Conservation (phyloP, 1,140 invertebrate species). For the Zaprionus gabonicus region DNA sequence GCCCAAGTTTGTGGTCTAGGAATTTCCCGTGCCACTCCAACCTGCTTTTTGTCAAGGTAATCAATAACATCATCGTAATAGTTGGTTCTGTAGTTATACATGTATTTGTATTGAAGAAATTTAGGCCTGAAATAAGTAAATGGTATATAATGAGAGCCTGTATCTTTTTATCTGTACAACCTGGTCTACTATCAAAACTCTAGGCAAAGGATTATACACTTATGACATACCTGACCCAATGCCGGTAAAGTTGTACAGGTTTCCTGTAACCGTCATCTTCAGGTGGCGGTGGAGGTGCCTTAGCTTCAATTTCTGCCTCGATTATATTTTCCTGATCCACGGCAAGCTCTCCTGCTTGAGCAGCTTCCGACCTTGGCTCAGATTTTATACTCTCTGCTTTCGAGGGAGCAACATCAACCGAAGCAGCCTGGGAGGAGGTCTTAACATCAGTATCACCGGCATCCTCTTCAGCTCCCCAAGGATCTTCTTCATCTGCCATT, state of each 20-base stretch:
- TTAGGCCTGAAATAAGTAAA: slow-evolving; percentile 86
- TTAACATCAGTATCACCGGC: slow-evolving; percentile 45
- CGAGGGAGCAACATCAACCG: slow-evolving; percentile 42
- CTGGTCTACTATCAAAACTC: neutral
- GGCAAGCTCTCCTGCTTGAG: slow-evolving; percentile 45
- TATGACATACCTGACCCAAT: slow-evolving; percentile 89
- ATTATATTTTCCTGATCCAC: slow-evolving; percentile 65
- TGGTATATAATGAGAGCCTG: neutral
- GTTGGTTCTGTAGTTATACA: slow-evolving; percentile 92
- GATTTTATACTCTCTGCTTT: slow-evolving; percentile 74
- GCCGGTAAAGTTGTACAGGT: slow-evolving; percentile 87
- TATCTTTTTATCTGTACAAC: neutral
- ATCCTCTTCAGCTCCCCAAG: slow-evolving; percentile 80
- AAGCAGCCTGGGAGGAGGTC: slow-evolving; percentile 39
- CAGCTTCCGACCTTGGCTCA: slow-evolving; percentile 65
- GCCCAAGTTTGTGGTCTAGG: slow-evolving; percentile 92
- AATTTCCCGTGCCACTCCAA: slow-evolving; percentile 88
- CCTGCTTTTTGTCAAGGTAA: slow-evolving; percentile 90
- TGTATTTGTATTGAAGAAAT: slow-evolving; percentile 91
- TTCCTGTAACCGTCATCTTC: slow-evolving; percentile 85
- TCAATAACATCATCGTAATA: slow-evolving; percentile 94
- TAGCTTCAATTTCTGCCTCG: slow-evolving; percentile 78
- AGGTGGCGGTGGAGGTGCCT: slow-evolving; percentile 86
- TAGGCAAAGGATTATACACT: neutral
- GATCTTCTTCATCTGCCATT: slow-evolving; percentile 84